A percentile compares a stretch with the other conserved stretches of the same genome.
phyloP scores from a whole-genome alignment of 1,140 invertebrate species.

The Eupeodes corollae region DNA sequence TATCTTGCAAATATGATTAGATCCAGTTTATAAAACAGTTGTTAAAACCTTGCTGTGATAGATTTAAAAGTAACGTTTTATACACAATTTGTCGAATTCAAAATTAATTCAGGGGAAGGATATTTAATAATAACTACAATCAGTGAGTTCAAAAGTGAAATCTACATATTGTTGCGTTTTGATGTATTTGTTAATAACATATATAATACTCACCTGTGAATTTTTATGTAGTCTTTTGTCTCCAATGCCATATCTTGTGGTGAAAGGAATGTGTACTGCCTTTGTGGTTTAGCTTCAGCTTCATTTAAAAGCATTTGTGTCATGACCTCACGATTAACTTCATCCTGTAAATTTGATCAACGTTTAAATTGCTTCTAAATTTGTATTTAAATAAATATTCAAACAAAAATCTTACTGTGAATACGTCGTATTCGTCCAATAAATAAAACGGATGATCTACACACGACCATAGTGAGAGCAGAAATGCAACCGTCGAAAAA shows the following conservation, averaged over 20 bases:
- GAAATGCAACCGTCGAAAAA: constrained; percentile 86
- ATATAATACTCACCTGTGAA: constrained; percentile 42
- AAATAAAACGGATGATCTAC: constrained; percentile 88
- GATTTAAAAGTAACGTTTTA: too few relatives aligned
- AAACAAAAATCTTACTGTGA: constrained; percentile 58
- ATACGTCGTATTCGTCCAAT: constrained; percentile 97
- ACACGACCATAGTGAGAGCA: constrained; percentile 86
- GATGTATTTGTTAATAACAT: too few relatives aligned
- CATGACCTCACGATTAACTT: constrained; percentile 56
- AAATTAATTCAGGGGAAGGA: too few relatives aligned
- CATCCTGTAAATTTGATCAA: constrained; percentile 45
- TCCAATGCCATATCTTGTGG: constrained; percentile 55
- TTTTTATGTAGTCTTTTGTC: constrained; percentile 41
- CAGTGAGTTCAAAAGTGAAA: too few relatives aligned
- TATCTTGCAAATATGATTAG: too few relatives aligned
- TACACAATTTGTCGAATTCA: too few relatives aligned
- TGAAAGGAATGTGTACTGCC: constrained; percentile 66
- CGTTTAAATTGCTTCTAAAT: not conserved
- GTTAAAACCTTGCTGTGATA: too few relatives aligned
- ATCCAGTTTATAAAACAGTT: too few relatives aligned
- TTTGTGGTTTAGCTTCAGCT: constrained; percentile 44
- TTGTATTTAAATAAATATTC: not conserved
- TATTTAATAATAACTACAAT: too few relatives aligned
- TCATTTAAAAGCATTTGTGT: constrained; percentile 56
- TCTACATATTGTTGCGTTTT: too few relatives aligned